These are phyloP conservation scores for Liparis tanakae DNA, from an alignment of 2,797 vertebrate genomes.

Conservation along the genomic window DNA sequence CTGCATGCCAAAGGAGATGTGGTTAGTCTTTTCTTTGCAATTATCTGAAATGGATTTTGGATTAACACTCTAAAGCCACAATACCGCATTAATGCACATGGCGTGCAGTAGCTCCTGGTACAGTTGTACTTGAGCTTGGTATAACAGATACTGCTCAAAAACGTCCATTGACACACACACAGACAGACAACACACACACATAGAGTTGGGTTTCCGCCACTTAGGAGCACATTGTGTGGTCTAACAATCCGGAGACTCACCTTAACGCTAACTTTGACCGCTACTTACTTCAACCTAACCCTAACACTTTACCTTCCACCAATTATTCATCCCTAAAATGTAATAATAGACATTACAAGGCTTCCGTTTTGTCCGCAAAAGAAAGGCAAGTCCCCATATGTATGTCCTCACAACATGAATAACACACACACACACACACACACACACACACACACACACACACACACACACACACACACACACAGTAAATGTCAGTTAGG, in stretches of 20 bases:
- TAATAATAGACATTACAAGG: neutral
- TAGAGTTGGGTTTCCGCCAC: too few species aligned
- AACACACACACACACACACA: neutral
- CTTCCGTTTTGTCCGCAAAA: neutral
- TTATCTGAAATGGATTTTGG: slow-evolving; percentile 26
- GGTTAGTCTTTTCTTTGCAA: slow-evolving; percentile 29
- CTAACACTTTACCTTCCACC: neutral
- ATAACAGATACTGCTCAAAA: neutral
- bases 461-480: slow-evolving; percentile 4
- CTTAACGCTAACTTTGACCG: neutral
- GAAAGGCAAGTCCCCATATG: neutral
- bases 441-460: neutral
- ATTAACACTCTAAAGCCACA: slow-evolving; percentile 15
- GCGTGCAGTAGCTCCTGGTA: neutral
- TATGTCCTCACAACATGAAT: neutral
- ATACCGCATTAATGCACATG: neutral
- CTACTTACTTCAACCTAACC: neutral
- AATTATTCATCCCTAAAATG: neutral
- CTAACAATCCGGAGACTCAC: neutral
- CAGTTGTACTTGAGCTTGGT: neutral
- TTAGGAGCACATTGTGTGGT: too few species aligned
- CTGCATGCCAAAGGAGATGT: slow-evolving; percentile 37
- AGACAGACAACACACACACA: too few species aligned
- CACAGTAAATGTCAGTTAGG: slow-evolving; percentile 48
- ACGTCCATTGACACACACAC: neutral